These are phyloP conservation scores for Eupithecia exiguata DNA, from an alignment of 2,888 invertebrate genomes.

Conservation along the genomic window DNA sequence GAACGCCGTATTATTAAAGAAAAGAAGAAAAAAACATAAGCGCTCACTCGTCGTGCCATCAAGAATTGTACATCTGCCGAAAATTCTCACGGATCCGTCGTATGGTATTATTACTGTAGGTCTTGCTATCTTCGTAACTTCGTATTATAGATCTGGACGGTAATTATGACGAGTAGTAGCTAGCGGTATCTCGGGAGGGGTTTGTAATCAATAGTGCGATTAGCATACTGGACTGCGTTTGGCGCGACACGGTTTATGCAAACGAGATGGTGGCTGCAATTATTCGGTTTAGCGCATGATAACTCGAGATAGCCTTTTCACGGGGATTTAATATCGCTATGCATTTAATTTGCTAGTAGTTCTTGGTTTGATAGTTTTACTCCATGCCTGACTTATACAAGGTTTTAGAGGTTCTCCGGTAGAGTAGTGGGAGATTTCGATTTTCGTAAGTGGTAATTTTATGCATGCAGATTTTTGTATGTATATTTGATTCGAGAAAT, in stretches of 20 bases:
- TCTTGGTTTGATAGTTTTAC: neutral
- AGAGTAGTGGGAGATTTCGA: neutral
- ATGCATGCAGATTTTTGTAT: neutral
- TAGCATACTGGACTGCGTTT: slow-evolving; percentile 70
- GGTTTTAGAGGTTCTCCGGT: neutral
- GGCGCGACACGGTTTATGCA: slow-evolving; percentile 55
- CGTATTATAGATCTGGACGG: slow-evolving; percentile 68
- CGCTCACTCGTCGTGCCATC: slow-evolving; percentile 78
- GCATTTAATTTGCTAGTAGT: neutral
- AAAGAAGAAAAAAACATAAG: slow-evolving; percentile 76
- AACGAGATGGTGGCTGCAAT: slow-evolving; percentile 39
- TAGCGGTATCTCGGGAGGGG: slow-evolving; percentile 73
- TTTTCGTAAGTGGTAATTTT: neutral
- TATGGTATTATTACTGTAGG: slow-evolving; percentile 73
- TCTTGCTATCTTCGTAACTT: slow-evolving; percentile 60
- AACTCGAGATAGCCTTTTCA: slow-evolving; percentile 25
- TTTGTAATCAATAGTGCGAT: slow-evolving; percentile 74
- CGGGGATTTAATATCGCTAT: neutral
- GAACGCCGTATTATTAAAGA: slow-evolving; percentile 76
- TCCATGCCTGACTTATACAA: neutral
- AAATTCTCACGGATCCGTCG: slow-evolving; percentile 82
- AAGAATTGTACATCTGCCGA: slow-evolving; percentile 84
- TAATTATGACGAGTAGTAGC: slow-evolving; percentile 75
- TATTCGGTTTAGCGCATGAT: slow-evolving; percentile 32
- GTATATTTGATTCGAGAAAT: neutral